Evolutionary conservation across 2,113 vertebrate genomes (phyloP).

Genomic region (Pterophyllum scalare): DNA sequence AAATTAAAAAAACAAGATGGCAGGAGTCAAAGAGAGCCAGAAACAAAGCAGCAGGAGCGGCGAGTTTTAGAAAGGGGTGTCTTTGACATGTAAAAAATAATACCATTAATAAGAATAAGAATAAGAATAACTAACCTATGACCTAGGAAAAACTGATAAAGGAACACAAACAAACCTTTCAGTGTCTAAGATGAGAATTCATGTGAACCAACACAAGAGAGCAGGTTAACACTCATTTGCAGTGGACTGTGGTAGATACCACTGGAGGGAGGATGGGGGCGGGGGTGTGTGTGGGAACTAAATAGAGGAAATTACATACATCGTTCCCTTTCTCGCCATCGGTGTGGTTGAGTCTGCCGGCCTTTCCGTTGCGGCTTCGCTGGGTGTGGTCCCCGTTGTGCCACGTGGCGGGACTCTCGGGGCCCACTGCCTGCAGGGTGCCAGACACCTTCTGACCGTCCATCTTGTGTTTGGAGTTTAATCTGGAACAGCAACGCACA

Average conservation of each 20-base stretch:
- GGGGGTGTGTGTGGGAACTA: conserved; percentile 45
- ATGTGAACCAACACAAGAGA: conserved; percentile 67
- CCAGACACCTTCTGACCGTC: conserved; percentile 85
- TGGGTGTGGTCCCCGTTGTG: conserved; percentile 92
- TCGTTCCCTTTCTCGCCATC: conserved; percentile 85
- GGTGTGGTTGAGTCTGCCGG: conserved; percentile 79
- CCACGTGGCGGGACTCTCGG: conserved; percentile 84
- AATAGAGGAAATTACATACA: conserved; percentile 92
- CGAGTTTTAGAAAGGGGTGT: conserved; percentile 50
- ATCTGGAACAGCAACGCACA: conserved; percentile 55
- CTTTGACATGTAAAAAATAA: conserved; percentile 42
- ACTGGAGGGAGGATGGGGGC: conserved; percentile 39
- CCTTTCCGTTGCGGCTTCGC: conserved; percentile 88
- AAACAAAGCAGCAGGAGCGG: conserved; percentile 69
- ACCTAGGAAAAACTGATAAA: conserved; percentile 30
- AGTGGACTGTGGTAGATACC: conserved; percentile 59
- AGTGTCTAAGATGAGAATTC: conserved; percentile 43
- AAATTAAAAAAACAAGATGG: conserved; percentile 40
- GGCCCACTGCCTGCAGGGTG: conserved; percentile 82
- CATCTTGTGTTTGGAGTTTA: conserved; percentile 86
- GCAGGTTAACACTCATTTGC: conserved; percentile 51
- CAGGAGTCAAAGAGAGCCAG: conserved; percentile 64
- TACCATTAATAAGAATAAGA: conserved; percentile 10
- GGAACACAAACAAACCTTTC: conserved; percentile 23
- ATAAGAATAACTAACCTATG: conserved; percentile 28